These are phyloP conservation scores for Xylota segnis DNA, from an alignment of 2,888 invertebrate genomes.

Conservation along the genomic window DNA sequence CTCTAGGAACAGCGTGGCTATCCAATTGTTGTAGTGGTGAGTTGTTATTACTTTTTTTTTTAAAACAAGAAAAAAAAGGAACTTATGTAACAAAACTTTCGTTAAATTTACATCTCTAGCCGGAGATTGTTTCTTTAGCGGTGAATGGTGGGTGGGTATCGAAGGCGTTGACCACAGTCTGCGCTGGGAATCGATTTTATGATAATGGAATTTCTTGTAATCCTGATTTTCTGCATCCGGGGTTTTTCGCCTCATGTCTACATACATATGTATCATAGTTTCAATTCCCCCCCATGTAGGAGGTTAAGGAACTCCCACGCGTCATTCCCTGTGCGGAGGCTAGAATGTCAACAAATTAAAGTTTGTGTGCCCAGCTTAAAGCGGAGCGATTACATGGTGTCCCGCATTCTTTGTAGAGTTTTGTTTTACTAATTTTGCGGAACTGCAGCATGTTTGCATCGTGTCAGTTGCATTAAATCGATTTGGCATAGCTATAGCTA, in stretches of 20 bases:
- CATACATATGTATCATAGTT: too few species aligned
- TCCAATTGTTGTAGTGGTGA: slow-evolving; percentile 51
- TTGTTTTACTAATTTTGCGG: slow-evolving; percentile 1
- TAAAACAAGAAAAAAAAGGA: background rate
- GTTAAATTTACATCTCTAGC: slow-evolving; percentile 13
- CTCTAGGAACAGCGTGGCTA: slow-evolving; percentile 32
- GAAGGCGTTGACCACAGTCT: slow-evolving; percentile 14
- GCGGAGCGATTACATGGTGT: background rate
- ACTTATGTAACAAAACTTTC: slow-evolving; percentile 31
- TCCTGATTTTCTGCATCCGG: background rate
- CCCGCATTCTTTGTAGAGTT: slow-evolving; percentile 17
- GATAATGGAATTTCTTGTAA: slow-evolving; percentile 10
- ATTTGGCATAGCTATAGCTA: slow-evolving; percentile 10
- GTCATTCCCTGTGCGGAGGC: background rate
- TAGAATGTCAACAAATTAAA: slow-evolving; percentile 12
- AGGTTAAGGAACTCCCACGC: slow-evolving; percentile 48
- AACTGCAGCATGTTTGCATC: slow-evolving; percentile 26
- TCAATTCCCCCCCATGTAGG: too few species aligned
- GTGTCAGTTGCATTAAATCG: slow-evolving; percentile 28
- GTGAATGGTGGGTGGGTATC: background rate
- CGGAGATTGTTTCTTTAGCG: background rate
- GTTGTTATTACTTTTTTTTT: background rate
- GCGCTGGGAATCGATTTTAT: slow-evolving; percentile 21
- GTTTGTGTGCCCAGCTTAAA: slow-evolving; percentile 2
- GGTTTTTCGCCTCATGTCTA: background rate